Evolutionary conservation across 1,140 invertebrate species (phyloP).

Genomic region (Trissolcus basalis): DNA sequence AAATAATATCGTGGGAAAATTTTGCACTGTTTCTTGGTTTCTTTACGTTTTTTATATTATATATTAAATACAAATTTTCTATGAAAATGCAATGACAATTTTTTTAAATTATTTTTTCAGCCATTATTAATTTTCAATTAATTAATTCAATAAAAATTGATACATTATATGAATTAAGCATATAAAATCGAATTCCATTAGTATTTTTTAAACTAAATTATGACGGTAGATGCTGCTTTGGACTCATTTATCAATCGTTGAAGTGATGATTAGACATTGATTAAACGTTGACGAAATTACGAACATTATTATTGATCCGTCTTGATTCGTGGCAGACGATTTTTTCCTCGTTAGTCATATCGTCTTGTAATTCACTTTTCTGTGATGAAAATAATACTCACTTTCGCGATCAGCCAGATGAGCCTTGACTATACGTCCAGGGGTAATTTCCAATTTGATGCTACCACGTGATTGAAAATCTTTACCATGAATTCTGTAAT

Average conservation of each 20-base stretch:
- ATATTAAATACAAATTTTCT: too few species aligned
- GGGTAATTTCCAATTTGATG: constrained; percentile 25
- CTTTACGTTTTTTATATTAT: too few species aligned
- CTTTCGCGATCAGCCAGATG: not conserved
- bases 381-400: constrained; percentile 35
- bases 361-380: constrained; percentile 47
- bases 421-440: not conserved
- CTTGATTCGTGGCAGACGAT: constrained; percentile 39
- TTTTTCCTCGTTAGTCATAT: constrained; percentile 30
- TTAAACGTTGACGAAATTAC: constrained; percentile 72
- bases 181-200: constrained; percentile 47
- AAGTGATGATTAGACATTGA: constrained; percentile 73
- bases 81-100: too few species aligned
- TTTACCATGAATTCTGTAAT: constrained; percentile 3
- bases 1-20: too few species aligned
- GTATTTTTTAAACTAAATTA: constrained; percentile 57
- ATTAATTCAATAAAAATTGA: too few species aligned
- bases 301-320: constrained; percentile 67
- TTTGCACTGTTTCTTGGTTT: too few species aligned
- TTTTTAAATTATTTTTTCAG: too few species aligned
- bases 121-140: too few species aligned
- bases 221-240: constrained; percentile 62
- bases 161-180: too few species aligned
- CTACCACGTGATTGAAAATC: not conserved
- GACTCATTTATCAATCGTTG: constrained; percentile 66